Conservation (phyloP, 2,113 vertebrate species). For the Xiphophorus hellerii region DNA sequence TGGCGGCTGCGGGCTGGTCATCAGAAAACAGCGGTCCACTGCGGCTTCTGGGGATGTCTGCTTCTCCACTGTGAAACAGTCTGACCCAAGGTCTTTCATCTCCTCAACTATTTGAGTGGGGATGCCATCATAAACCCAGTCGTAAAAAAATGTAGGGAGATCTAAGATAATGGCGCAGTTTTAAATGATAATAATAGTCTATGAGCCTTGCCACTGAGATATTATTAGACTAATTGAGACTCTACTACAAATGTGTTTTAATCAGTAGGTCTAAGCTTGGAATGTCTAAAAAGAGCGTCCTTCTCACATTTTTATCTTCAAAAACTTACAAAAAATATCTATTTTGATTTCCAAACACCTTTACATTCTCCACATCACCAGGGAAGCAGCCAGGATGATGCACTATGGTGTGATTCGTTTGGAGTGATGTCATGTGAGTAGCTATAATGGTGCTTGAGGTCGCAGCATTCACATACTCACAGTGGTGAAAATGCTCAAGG, state of each 20-base stretch:
- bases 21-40: conserved; percentile 32
- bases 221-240: neutral
- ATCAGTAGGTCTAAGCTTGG: neutral
- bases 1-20: conserved; percentile 50
- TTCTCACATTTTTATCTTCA: neutral
- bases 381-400: conserved; percentile 29
- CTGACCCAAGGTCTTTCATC: conserved; percentile 48
- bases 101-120: conserved; percentile 50
- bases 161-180: conserved; percentile 10
- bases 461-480: conserved; percentile 30
- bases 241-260: neutral
- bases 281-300: neutral
- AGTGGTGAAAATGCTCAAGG: conserved; percentile 38
- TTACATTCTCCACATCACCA: conserved; percentile 20
- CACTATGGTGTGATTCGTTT: conserved; percentile 38
- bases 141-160: conserved; percentile 1
- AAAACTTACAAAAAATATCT: conserved; percentile 7
- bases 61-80: conserved; percentile 65
- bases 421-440: conserved; percentile 53
- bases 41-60: conserved; percentile 53
- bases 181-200: neutral
- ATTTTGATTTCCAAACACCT: conserved; percentile 13
- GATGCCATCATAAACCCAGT: conserved; percentile 27
- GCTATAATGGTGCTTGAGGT: conserved; percentile 42
- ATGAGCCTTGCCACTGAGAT: neutral